Percentiles rank a stretch among this genome's conserved stretches.
phyloP scores from a whole-genome alignment of 2,113 vertebrate genomes.

The Ophthalmotilapia sp. region DNA sequence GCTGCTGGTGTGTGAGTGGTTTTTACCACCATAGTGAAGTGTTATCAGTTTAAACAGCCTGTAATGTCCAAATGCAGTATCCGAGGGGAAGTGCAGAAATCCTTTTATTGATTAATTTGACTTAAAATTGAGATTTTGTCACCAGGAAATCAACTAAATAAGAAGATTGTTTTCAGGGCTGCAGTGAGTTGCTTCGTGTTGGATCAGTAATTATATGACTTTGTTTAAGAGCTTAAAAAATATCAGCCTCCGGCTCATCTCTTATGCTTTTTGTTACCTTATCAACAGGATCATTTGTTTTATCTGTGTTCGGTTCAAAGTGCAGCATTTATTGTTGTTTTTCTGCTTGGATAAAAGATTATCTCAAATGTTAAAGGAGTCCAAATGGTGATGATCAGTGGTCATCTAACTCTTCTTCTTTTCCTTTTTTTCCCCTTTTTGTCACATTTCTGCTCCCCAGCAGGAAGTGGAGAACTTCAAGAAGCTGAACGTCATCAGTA shows the following conservation, averaged over 20 bases:
- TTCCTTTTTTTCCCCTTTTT: accelerated
- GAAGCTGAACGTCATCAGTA: constrained; percentile 85
- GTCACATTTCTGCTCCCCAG: constrained; percentile 32
- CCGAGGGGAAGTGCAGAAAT: not conserved
- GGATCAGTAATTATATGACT: not conserved
- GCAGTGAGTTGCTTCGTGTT: not conserved
- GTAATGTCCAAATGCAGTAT: accelerated
- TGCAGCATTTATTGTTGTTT: not conserved
- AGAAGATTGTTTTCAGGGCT: not conserved
- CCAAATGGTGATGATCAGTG: not conserved
- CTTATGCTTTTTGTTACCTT: not conserved
- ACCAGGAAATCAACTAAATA: not conserved
- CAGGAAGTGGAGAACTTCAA: constrained; percentile 89
- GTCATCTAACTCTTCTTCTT: not conserved
- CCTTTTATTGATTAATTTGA: not conserved
- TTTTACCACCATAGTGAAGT: not conserved
- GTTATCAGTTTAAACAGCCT: not conserved
- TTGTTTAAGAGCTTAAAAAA: not conserved
- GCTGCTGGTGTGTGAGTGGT: not conserved
- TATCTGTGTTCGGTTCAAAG: not conserved
- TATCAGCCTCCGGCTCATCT: not conserved
- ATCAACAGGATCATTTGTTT: not conserved
- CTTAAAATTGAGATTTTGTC: not conserved
- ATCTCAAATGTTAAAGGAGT: not conserved
- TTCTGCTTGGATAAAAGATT: not conserved